Evolutionary conservation across 2,113 vertebrate species (phyloP), one percentile per base, ranked within the genome.

Genomic region (Anser brachyrhynchus): DNA sequence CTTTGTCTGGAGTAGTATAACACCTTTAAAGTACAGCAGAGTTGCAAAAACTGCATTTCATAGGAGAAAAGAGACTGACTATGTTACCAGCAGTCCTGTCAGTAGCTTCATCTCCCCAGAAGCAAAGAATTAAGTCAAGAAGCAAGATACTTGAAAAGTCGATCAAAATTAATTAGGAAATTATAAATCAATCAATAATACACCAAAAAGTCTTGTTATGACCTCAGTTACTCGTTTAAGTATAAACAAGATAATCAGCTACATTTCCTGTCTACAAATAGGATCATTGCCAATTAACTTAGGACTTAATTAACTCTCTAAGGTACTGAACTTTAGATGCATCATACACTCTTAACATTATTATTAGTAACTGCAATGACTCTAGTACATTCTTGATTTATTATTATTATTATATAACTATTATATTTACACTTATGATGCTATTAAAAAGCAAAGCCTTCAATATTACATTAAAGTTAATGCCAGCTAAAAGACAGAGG

Each of bases 211-310:
- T 96, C 94, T 95, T 91, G 54, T 97, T 95, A 97, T 97, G 93
- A 96, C 71, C 89, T 98, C 67, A 76, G 90, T 94, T 97, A 95
- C 91, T 97, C 92, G 80, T 96, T 97, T 96, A 97, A 96, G 87
- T 83, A 95, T 92, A 98, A 98, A 97, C 96, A 97, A 96, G 90
- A 90, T 97, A 97, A 97, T 97, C 92, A 39, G 85, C 80, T 92
- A 89, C 83, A 72, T 94, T 98, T 97, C 96, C 96, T 97, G 90
- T 95, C 95, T 96, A 90, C 87, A 96, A 95, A 97, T 94, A 96
- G 96, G 96, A 97, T 97, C 87, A 96, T 96, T 97, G 91, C 80
- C 96, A 98, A 98, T 98, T 98, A 98, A 97, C 94, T 95, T 97
- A 96, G 57, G 89, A 80, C 73, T 97, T 98, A 98, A 98, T 98